Percentiles rank a stretch among this genome's conserved stretches.
Conservation (phyloP, 2,888 invertebrate genomes). For the Cerastis leucographa region DNA sequence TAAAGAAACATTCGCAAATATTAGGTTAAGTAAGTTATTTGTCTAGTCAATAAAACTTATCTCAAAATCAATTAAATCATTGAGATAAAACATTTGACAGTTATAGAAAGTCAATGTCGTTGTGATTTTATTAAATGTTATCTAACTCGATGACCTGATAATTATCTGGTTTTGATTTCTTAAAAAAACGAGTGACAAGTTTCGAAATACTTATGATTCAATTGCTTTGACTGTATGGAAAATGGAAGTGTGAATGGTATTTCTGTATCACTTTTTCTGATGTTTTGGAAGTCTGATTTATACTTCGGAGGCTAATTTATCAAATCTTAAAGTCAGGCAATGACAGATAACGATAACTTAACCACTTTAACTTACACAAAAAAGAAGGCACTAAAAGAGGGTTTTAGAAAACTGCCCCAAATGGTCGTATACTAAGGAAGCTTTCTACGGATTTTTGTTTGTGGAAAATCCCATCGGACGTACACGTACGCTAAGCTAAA, state of each 20-base stretch:
- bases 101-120: slow-evolving; percentile 58
- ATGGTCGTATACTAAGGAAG: too few relatives aligned
- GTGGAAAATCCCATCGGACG: too few relatives aligned
- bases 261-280: background rate
- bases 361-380: too few relatives aligned
- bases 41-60: slow-evolving; percentile 25
- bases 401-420: too few relatives aligned
- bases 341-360: too few relatives aligned
- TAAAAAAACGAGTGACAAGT: background rate
- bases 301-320: background rate
- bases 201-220: background rate
- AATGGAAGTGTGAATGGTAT: background rate
- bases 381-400: too few relatives aligned
- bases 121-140: slow-evolving; percentile 37
- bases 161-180: slow-evolving; percentile 13
- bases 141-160: slow-evolving; percentile 18
- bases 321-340: background rate
- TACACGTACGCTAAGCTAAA: too few relatives aligned
- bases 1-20: slow-evolving; percentile 8
- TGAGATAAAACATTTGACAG: slow-evolving; percentile 49
- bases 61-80: slow-evolving; percentile 46
- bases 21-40: slow-evolving; percentile 2
- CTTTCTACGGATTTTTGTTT: too few relatives aligned
- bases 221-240: background rate
- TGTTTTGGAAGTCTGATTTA: background rate